These are phyloP conservation scores for Anarrhichthys ocellatus DNA, from an alignment of 2,113 vertebrate genomes.

Conservation along the genomic window DNA sequence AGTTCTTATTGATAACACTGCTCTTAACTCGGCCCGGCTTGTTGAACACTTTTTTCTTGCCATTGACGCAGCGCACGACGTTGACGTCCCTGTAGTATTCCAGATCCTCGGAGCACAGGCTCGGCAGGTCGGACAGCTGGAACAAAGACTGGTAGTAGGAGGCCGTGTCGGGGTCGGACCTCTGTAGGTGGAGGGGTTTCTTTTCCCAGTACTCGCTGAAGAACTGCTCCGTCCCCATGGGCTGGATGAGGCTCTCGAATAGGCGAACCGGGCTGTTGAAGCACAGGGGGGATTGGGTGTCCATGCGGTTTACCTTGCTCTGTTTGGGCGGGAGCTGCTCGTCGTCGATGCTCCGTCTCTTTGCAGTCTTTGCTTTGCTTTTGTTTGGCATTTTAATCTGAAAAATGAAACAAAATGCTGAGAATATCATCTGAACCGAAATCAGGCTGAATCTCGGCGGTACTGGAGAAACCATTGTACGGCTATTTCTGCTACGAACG, in stretches of 20 bases:
- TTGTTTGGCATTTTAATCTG: constrained; percentile 83
- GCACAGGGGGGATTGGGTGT: constrained; percentile 47
- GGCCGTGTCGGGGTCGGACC: constrained; percentile 76
- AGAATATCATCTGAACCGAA: neutral
- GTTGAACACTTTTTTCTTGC: constrained; percentile 89
- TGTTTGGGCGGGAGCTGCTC: constrained; percentile 71
- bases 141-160: constrained; percentile 88
- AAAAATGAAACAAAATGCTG: neutral
- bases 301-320: constrained; percentile 40
- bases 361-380: constrained; percentile 50
- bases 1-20: constrained; percentile 86
- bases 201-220: constrained; percentile 92
- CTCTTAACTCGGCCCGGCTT: constrained; percentile 86
- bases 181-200: constrained; percentile 88
- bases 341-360: constrained; percentile 38
- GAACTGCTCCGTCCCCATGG: constrained; percentile 85
- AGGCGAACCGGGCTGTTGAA: constrained; percentile 84
- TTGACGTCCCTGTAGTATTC: constrained; percentile 88
- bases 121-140: constrained; percentile 85
- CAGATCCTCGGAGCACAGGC: constrained; percentile 81
- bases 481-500: neutral
- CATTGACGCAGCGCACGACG: constrained; percentile 85
- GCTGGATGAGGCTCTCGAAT: constrained; percentile 89
- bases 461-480: neutral
- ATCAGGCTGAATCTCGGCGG: neutral